Evolutionary conservation across 1,140 invertebrate species (phyloP).

Genomic region (Anadara kagoshimensis): DNA sequence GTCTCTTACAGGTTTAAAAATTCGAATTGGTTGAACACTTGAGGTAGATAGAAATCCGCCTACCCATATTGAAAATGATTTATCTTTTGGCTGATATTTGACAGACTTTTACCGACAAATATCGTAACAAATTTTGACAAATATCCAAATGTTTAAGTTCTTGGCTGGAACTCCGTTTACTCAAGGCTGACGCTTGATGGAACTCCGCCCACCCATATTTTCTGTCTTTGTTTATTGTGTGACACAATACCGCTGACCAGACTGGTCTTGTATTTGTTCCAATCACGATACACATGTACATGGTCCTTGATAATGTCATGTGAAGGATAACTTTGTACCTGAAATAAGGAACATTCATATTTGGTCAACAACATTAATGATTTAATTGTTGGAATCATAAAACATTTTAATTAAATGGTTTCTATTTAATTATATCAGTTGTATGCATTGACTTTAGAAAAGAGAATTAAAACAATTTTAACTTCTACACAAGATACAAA

Average conservation of each 20-base stretch:
- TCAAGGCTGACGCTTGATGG: no score
- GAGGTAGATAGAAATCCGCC: no score
- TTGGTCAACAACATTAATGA: neutral
- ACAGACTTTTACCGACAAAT: no score
- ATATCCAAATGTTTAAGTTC: no score
- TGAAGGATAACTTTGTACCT: conserved; percentile 57
- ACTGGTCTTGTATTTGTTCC: conserved; percentile 52
- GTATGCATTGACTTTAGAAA: neutral
- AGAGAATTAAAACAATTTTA: neutral
- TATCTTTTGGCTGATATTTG: no score
- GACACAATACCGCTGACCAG: conserved; percentile 41
- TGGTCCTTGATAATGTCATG: conserved; percentile 52
- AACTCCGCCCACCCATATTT: conserved; percentile 34
- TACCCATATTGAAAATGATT: no score
- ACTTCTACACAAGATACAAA: neutral
- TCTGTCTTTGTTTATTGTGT: conserved; percentile 20
- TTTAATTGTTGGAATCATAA: neutral
- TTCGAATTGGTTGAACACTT: no score
- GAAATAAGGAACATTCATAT: conserved; percentile 13
- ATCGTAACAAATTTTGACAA: no score
- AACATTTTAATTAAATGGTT: neutral
- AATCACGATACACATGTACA: conserved; percentile 47
- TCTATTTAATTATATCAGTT: neutral
- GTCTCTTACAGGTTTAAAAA: no score
- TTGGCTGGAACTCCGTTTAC: no score